Conservation (phyloP, 2,888 invertebrate genomes). For the Chloroclysta siterata region DNA sequence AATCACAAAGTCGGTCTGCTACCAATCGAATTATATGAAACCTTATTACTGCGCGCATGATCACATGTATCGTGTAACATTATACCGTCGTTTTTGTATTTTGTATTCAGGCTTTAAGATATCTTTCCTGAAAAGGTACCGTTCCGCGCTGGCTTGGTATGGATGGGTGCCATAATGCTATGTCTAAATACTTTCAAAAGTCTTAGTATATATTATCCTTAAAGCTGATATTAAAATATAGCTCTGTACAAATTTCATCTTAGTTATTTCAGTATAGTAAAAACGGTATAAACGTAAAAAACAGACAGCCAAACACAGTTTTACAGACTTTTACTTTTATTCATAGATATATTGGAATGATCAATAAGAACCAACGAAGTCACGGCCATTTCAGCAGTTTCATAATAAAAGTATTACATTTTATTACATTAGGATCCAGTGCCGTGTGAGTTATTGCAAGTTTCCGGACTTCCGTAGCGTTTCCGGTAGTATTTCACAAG, state of each 20-base stretch:
- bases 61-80: conserved; percentile 13
- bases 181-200: too few relatives aligned
- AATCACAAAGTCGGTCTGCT: conserved; percentile 18
- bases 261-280: too few relatives aligned
- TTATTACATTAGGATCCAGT: neutral
- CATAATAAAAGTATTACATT: neutral
- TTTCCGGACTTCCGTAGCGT: neutral
- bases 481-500: conserved; percentile 5
- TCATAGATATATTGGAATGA: too few relatives aligned
- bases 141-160: neutral
- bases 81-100: neutral
- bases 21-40: conserved; percentile 30
- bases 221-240: too few relatives aligned
- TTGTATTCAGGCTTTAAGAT: neutral
- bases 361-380: too few relatives aligned
- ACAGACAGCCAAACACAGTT: too few relatives aligned
- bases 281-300: too few relatives aligned
- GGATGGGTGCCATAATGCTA: too few relatives aligned
- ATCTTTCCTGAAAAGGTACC: neutral
- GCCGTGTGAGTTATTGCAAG: neutral
- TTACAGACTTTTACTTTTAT: too few relatives aligned
- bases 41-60: conserved; percentile 12
- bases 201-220: too few relatives aligned
- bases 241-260: too few relatives aligned
- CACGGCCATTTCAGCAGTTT: neutral